Evolutionary conservation across 2,888 invertebrate genomes (phyloP), one percentile per base, ranked within the genome.

Genomic region (Amblyjoppa proteus): DNA sequence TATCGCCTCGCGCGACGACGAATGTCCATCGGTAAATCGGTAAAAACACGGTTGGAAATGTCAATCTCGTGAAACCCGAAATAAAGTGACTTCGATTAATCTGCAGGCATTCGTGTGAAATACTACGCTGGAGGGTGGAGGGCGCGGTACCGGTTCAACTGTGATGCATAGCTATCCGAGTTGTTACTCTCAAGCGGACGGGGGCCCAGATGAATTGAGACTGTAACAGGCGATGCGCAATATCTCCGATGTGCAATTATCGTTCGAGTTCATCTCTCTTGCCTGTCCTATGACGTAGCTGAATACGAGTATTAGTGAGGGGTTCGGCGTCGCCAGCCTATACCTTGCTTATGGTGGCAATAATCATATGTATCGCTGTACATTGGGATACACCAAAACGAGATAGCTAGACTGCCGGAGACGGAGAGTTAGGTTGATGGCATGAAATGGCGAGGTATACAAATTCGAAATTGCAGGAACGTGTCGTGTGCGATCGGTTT

Each of bases 221-320:
- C 80, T 80, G 81, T 78, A 79, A 77, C 83, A 70, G 74, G 75
- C 82, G 85, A 86, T 85, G 86, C 77, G 71, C 83, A 88, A 89
- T 88, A 87, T 88, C 85, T 89, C 85, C 64, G 84, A 80, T 87
- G 83, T 78, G 88, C 88, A 88, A 89, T 89, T 89, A 89, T 84
- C 87, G 84, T 84, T 70, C 73, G 86, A 86, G 83, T 88, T 86
- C 85, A 87, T 87, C 83, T 84, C 28, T 28, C 73, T 51, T 25
- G 41, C 3, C 38, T 25, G 20, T 41, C n/a, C 25, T 6, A 25
- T 11, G 61, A 83, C 75, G 83, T 78, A 87, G 75, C 82, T 86
- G 25, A 6, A 31, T 64, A 56, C 9, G 7, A 20, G 16, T 20
- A 25, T 2, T 3, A 9, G 5, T n/a, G 53, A 56, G 53, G 20